Evolutionary conservation across 2,113 vertebrate species (phyloP), one percentile per base, ranked within the genome.

Genomic region (Halcyon senegalensis): DNA sequence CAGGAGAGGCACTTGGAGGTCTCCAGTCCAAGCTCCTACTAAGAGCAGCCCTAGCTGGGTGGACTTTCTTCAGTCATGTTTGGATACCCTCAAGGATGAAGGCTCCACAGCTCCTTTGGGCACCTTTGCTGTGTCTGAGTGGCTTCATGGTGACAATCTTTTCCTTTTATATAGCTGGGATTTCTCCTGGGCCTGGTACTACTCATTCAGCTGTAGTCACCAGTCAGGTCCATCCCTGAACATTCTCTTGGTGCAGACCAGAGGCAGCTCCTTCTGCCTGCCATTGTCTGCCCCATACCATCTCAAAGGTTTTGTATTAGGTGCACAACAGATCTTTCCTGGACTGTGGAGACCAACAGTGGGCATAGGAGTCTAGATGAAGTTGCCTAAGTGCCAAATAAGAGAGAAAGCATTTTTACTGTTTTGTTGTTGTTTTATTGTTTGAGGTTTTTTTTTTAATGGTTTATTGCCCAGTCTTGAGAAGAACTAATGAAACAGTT

Each of bases 121-220:
- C 35, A 12, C 5, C 12, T 68, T 19, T 59, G 25, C 19, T 10
- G 5, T 62, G 11, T 44, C 46, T 23, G 27, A 37, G 56, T 19
- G 33, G 16, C 55, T 23, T 69, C 11, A 37, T 53, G 4, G 33
- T 46, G 56, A n/a, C 48, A 28, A 7, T 53, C 6, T 46, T 33
- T 37, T 46, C n/a, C 60, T 60, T 35, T 53, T 27, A 10, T 13
- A 5, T 60, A 59, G 12, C 25, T 44, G 46, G 25, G 17, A 17
- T 70, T 62, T 62, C 23, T 87, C 30, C 33, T 62, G 37, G 37
- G 13, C 33, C 16, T 68, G 8, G 31, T 51, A 23, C 25, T 2
- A 1, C 16, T 68, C 0, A 0, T 68, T 67, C 31, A 59, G 16
- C 16, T 16, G 3, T 41, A 35, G 43, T 59, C 53, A 51, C 19